These are phyloP conservation scores for Anhinga rufa DNA, from an alignment of 2,113 vertebrate genomes.

Conservation along the genomic window DNA sequence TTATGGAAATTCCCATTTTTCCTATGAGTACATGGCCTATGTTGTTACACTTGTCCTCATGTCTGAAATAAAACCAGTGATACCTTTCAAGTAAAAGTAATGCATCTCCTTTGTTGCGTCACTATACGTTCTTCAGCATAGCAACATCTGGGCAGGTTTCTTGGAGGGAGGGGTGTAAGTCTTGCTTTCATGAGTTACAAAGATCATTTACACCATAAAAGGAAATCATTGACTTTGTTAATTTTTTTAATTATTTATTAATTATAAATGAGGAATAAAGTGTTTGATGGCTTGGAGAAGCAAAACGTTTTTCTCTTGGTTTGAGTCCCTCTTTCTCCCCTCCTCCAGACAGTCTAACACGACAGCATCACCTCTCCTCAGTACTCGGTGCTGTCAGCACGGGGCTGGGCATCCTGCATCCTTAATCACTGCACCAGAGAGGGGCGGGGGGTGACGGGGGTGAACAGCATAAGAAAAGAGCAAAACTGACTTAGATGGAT, in stretches of 20 bases:
- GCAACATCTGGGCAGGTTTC: background rate
- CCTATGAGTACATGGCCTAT: background rate
- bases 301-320: background rate
- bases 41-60: background rate
- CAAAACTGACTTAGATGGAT: constrained; percentile 27
- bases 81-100: background rate
- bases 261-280: background rate
- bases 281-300: background rate
- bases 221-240: background rate
- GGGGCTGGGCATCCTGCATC: background rate
- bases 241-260: background rate
- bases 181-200: background rate
- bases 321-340: background rate
- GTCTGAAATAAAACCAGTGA: background rate
- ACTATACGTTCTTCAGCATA: background rate
- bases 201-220: background rate
- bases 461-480: background rate
- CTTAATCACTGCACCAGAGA: background rate
- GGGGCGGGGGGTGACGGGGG: background rate
- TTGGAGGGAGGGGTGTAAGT: background rate
- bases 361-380: background rate
- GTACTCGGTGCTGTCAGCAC: background rate
- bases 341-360: background rate
- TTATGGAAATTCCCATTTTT: background rate
- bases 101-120: background rate